These are phyloP conservation scores for Carpatolechia fugitivella DNA, from an alignment of 2,888 invertebrate species.

Conservation along the genomic window DNA sequence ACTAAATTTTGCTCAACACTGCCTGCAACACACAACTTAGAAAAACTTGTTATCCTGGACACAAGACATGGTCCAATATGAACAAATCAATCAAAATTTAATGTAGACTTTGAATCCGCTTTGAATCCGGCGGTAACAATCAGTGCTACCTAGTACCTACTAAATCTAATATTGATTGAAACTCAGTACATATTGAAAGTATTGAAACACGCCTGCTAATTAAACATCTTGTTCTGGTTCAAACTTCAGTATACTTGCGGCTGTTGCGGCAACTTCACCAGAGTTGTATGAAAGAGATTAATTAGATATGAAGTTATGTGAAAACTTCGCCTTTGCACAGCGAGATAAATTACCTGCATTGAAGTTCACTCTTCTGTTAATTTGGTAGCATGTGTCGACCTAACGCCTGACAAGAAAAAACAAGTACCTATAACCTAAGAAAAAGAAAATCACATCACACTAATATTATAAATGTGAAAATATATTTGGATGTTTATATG, in stretches of 20 bases:
- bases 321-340: conserved; percentile 20
- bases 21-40: no score
- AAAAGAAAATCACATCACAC: no score
- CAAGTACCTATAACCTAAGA: not conserved
- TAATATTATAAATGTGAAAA: no score
- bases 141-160: no score
- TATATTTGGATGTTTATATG: no score
- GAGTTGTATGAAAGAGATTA: conserved; percentile 10
- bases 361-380: not conserved
- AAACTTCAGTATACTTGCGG: not conserved
- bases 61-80: no score
- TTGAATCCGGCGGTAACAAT: no score
- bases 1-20: no score
- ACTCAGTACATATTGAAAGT: not conserved
- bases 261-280: not conserved
- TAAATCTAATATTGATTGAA: not conserved
- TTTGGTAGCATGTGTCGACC: not conserved
- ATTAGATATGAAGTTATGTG: conserved; percentile 11
- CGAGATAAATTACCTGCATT: not conserved
- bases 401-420: not conserved
- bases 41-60: no score
- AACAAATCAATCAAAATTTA: no score
- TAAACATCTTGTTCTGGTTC: conserved; percentile 1
- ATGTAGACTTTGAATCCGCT: no score
- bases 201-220: not conserved